These are phyloP conservation scores for Noctuana brunneofusca DNA, from an alignment of 2,888 invertebrate genomes.

Conservation along the genomic window DNA sequence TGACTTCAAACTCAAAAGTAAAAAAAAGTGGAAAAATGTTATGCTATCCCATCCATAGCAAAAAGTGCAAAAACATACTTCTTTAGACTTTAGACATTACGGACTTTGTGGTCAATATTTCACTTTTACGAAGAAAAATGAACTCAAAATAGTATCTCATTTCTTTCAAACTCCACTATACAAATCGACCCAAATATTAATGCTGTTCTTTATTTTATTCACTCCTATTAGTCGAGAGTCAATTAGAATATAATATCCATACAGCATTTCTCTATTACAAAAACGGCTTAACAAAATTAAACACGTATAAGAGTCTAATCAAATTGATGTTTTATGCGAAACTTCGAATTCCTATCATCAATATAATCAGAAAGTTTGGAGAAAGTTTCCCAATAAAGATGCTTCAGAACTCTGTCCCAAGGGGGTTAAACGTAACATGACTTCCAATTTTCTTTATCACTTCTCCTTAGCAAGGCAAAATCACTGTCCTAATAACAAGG, in stretches of 20 bases:
- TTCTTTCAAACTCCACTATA: no score
- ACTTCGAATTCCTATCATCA: slow-evolving; percentile 23
- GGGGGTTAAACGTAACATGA: not conserved
- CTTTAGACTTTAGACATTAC: no score
- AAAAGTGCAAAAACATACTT: no score
- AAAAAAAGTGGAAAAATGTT: no score
- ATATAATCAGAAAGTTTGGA: slow-evolving; percentile 25
- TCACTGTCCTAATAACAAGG: slow-evolving; percentile 7
- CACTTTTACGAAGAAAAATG: no score
- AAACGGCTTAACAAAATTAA: not conserved
- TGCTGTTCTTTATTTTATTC: not conserved
- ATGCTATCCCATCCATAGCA: no score
- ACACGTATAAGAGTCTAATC: not conserved
- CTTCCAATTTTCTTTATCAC: not conserved
- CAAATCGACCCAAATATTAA: no score
- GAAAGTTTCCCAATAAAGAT: slow-evolving; percentile 26
- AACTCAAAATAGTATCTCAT: no score
- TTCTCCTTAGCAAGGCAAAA: not conserved
- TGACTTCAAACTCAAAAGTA: not conserved
- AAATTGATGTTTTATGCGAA: slow-evolving; percentile 2
- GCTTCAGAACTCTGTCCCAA: not conserved
- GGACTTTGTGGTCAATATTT: no score
- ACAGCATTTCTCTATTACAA: not conserved
- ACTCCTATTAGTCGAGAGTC: no score
- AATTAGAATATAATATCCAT: no score